A percentile compares a stretch with the other conserved stretches of the same genome.
Conservation (phyloP, 2,113 vertebrate species). For the Notarius quadriscutis region DNA sequence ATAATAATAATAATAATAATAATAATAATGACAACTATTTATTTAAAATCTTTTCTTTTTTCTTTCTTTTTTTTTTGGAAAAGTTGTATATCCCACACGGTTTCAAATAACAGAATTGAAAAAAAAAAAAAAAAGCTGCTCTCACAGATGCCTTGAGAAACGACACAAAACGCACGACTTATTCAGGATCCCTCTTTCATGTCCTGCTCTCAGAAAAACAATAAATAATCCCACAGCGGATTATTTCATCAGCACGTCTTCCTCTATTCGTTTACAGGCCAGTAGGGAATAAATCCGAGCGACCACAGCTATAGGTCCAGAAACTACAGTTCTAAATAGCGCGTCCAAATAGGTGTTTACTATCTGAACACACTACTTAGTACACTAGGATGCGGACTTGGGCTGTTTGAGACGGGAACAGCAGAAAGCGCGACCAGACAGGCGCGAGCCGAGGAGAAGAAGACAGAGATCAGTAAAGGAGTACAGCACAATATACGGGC, state of each 20-base stretch:
- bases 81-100: slow-evolving; percentile 53
- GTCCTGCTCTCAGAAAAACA: slow-evolving; percentile 63
- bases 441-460: slow-evolving; percentile 9
- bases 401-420: slow-evolving; percentile 31
- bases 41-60: slow-evolving; percentile 75
- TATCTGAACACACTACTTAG: slow-evolving; percentile 17
- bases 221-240: slow-evolving; percentile 64
- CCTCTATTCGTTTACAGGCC: slow-evolving; percentile 40
- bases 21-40: slow-evolving; percentile 78
- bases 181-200: slow-evolving; percentile 61
- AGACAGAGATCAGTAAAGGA: slow-evolving; percentile 32
- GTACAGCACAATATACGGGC: slow-evolving; percentile 60
- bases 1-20: too few species aligned
- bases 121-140: slow-evolving; percentile 60
- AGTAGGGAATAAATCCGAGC: slow-evolving; percentile 19
- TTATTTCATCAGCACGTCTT: slow-evolving; percentile 59
- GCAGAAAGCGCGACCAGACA: slow-evolving; percentile 35
- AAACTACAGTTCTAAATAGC: slow-evolving; percentile 12
- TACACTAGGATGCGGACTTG: background rate
- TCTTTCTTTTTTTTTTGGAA: slow-evolving; percentile 60
- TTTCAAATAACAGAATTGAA: slow-evolving; percentile 53
- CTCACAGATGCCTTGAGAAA: slow-evolving; percentile 63
- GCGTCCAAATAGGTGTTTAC: slow-evolving; percentile 5
- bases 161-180: slow-evolving; percentile 68
- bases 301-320: background rate